These are phyloP conservation scores for Papilio polytes DNA, from an alignment of 1,140 invertebrate species.

Conservation along the genomic window DNA sequence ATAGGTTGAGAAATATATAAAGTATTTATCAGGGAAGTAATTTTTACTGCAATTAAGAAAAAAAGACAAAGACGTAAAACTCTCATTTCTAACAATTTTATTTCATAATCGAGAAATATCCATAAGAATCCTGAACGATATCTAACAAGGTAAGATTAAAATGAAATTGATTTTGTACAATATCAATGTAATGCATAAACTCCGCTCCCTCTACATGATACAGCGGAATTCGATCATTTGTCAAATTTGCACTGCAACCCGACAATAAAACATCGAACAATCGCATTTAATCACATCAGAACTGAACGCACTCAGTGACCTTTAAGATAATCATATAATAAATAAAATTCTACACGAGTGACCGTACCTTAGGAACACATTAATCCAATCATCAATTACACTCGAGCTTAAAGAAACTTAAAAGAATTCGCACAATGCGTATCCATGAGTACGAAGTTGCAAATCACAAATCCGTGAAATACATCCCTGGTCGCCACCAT, in stretches of 20 bases:
- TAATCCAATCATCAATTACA: conserved; percentile 41
- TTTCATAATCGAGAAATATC: too few relatives aligned
- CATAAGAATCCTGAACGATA: too few relatives aligned
- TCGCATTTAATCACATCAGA: conserved; percentile 39
- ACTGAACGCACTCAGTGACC: conserved; percentile 23
- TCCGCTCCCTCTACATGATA: conserved; percentile 16
- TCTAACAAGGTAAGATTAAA: background rate
- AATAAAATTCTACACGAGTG: conserved; percentile 39
- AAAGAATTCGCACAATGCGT: conserved; percentile 15
- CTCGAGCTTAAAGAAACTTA: conserved; percentile 3
- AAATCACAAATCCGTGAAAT: conserved; percentile 63
- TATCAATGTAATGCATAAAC: conserved; percentile 1
- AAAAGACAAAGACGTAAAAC: background rate
- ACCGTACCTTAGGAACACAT: conserved; percentile 33
- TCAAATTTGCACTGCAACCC: conserved; percentile 32
- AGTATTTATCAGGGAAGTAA: background rate
- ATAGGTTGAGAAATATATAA: background rate
- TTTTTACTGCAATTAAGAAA: background rate
- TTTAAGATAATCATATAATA: conserved; percentile 37
- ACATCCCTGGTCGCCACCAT: conserved; percentile 50
- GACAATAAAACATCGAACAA: conserved; percentile 33
- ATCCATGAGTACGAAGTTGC: conserved; percentile 42
- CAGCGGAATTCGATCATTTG: conserved; percentile 35
- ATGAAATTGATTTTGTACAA: background rate
- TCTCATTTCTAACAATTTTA: too few relatives aligned